Evolutionary conservation across 2,113 vertebrate species (phyloP).

Genomic region (Rhagologus leucostigma): DNA sequence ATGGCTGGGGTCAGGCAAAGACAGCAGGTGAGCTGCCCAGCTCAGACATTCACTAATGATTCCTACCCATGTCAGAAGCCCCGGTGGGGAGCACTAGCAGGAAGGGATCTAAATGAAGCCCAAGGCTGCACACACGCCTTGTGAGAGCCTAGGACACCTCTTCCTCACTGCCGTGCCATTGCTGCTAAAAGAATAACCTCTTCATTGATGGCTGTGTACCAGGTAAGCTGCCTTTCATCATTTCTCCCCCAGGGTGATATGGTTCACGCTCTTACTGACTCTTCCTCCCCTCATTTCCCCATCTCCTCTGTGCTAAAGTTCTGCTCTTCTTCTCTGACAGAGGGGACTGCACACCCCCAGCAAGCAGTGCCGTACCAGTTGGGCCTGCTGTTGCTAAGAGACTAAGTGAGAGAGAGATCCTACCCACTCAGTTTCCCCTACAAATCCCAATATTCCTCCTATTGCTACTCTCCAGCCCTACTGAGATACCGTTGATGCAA

Average conservation of each 20-base stretch:
- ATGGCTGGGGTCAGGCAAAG: not conserved
- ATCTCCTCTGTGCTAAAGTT: not conserved
- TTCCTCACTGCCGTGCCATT: not conserved
- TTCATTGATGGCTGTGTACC: not conserved
- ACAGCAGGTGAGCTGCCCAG: not conserved
- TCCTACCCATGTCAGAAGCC: not conserved
- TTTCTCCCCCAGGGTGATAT: not conserved
- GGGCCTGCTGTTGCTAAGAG: conserved; percentile 28
- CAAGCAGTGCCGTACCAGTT: not conserved
- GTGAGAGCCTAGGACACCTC: not conserved
- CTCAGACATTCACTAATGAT: not conserved
- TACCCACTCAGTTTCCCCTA: not conserved
- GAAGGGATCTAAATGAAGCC: not conserved
- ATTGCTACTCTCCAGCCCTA: not conserved
- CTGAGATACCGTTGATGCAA: not conserved
- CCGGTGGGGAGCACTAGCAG: not conserved
- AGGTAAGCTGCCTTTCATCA: not conserved
- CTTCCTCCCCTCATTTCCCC: not conserved
- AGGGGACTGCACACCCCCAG: not conserved
- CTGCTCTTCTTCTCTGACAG: not conserved
- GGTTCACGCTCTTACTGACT: not conserved
- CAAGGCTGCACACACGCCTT: not conserved
- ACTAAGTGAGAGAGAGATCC: not conserved
- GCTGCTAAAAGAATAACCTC: not conserved
- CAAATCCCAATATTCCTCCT: not conserved